Conservation (phyloP, 1,140 invertebrate species). For the Leptonema lineaticorne region DNA sequence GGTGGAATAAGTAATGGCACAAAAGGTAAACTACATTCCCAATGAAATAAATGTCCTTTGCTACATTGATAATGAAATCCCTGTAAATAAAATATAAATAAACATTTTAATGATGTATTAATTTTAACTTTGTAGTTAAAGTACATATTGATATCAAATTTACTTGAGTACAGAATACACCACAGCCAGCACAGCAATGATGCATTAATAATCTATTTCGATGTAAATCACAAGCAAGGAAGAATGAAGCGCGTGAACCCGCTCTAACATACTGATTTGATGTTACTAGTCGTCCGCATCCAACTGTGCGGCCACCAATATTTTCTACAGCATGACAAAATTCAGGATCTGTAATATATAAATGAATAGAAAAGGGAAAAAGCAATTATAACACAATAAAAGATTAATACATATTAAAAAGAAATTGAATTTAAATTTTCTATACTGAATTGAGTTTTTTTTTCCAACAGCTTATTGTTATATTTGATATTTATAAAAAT, state of each 20-base stretch:
- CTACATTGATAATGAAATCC: constrained; percentile 74
- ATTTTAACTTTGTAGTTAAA: background rate
- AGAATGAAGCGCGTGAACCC: constrained; percentile 77
- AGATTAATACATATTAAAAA: background rate
- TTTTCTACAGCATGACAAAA: constrained; percentile 73
- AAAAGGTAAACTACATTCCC: constrained; percentile 64
- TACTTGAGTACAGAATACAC: constrained; percentile 89
- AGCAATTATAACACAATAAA: background rate
- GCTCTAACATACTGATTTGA: constrained; percentile 68
- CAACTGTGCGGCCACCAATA: constrained; percentile 75
- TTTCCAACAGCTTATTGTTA: too few species aligned
- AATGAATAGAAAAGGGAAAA: background rate
- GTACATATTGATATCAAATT: constrained; percentile 13
- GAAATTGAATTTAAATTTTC: too few species aligned
- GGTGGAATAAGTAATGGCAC: constrained; percentile 22
- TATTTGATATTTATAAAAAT: too few species aligned
- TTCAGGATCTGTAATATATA: constrained; percentile 46
- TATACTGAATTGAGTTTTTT: too few species aligned
- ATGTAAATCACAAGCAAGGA: constrained; percentile 82
- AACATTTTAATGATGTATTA: background rate
- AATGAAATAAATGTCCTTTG: constrained; percentile 70
- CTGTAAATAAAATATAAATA: constrained; percentile 56
- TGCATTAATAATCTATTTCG: constrained; percentile 73
- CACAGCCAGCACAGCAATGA: constrained; percentile 89
- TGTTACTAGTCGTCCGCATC: constrained; percentile 70